phyloP scores from a whole-genome alignment of 1,140 invertebrate species.

The Drosophila erecta region DNA sequence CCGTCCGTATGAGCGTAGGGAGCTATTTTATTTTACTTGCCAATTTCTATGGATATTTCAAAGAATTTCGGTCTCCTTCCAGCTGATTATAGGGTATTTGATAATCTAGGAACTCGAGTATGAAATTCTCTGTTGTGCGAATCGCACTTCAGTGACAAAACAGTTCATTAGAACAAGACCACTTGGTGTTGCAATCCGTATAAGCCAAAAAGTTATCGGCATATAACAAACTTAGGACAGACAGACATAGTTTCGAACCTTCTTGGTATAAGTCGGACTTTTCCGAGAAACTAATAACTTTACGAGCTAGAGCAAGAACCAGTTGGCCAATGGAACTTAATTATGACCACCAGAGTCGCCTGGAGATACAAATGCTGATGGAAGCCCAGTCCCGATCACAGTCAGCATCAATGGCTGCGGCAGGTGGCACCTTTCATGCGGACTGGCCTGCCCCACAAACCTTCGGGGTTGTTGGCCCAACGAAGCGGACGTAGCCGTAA shows the following conservation, averaged over 20 bases:
- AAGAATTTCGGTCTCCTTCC: too few species aligned
- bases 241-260: background rate
- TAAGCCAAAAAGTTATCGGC: background rate
- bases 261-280: background rate
- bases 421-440: slow-evolving; percentile 10
- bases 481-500: slow-evolving; percentile 56
- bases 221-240: background rate
- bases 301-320: slow-evolving; percentile 11
- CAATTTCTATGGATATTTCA: too few species aligned
- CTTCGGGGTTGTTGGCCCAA: slow-evolving; percentile 47
- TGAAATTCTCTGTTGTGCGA: too few species aligned
- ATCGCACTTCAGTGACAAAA: background rate
- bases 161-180: background rate
- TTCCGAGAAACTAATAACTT: background rate
- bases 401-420: background rate
- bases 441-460: slow-evolving; percentile 10
- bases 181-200: background rate
- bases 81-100: too few species aligned
- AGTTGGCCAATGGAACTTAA: slow-evolving; percentile 18
- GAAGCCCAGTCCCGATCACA: background rate
- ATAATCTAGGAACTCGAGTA: too few species aligned
- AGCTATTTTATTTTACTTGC: too few species aligned
- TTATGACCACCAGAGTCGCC: slow-evolving; percentile 13
- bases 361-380: slow-evolving; percentile 12
- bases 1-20: too few species aligned